Conservation (phyloP, 2,888 invertebrate genomes). For the Watsonalla cultraria region DNA sequence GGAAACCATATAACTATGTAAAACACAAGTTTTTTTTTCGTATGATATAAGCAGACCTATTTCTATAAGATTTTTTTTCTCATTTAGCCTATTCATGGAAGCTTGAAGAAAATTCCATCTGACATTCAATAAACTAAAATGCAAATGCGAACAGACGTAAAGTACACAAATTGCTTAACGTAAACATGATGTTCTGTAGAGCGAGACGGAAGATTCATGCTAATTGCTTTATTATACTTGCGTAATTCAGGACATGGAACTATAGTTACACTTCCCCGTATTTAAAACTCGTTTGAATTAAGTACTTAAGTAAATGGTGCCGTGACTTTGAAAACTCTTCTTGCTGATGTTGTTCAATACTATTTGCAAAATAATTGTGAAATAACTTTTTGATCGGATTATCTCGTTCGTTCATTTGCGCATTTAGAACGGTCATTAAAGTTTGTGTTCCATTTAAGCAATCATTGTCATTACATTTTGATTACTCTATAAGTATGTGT, state of each 20-base stretch:
- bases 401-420: neutral
- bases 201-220: constrained; percentile 55
- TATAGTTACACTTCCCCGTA: constrained; percentile 29
- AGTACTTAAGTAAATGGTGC: neutral
- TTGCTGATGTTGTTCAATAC: neutral
- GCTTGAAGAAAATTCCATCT: neutral
- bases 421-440: neutral
- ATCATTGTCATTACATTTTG: too few relatives aligned
- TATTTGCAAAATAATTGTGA: too few relatives aligned
- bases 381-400: neutral
- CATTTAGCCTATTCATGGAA: neutral
- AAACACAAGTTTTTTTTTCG: too few relatives aligned
- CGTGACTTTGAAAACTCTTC: neutral
- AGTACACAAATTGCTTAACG: constrained; percentile 22
- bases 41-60: too few relatives aligned
- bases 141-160: constrained; percentile 15
- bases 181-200: constrained; percentile 33
- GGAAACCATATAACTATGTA: too few relatives aligned
- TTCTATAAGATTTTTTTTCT: too few relatives aligned
- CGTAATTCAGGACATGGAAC: constrained; percentile 42
- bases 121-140: constrained; percentile 4
- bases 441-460: neutral
- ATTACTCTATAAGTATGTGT: too few relatives aligned
- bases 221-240: constrained; percentile 52
- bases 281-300: constrained; percentile 1